Conservation (phyloP, 2,888 invertebrate genomes). For the Malachius bipustulatus region DNA sequence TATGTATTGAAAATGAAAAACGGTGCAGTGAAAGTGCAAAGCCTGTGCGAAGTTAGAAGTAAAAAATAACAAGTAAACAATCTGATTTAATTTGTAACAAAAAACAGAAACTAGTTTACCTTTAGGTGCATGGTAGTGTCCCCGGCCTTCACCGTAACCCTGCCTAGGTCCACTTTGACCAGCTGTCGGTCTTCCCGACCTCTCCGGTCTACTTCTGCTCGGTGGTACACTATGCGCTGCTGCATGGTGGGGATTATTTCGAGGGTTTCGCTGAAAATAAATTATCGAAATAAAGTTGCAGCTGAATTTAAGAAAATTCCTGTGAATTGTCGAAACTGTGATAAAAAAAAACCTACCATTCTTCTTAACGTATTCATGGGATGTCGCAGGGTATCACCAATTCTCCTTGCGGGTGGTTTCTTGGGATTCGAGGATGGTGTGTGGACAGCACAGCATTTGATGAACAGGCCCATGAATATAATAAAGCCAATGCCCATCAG, state of each 20-base stretch:
- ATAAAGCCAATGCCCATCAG: constrained; percentile 84
- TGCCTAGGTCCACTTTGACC: constrained; percentile 49
- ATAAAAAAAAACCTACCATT: constrained; percentile 56
- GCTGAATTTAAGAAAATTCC: too few species aligned
- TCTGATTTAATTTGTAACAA: not conserved
- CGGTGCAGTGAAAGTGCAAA: too few species aligned
- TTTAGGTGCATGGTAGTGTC: constrained; percentile 62
- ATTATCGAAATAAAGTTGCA: not conserved
- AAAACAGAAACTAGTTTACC: constrained; percentile 35
- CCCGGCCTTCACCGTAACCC: constrained; percentile 59
- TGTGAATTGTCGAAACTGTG: too few species aligned
- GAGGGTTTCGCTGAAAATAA: constrained; percentile 37
- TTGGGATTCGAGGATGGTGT: constrained; percentile 99
- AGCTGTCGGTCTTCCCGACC: constrained; percentile 35
- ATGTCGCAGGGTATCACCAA: constrained; percentile 81
- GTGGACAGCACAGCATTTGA: constrained; percentile 99
- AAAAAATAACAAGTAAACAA: too few species aligned
- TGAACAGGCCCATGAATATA: constrained; percentile 94
- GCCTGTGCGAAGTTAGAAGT: too few species aligned
- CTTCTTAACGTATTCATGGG: constrained; percentile 85
- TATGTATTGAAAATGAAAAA: too few species aligned
- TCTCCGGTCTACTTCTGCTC: constrained; percentile 30
- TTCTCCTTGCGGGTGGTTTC: constrained; percentile 84
- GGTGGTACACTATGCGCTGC: constrained; percentile 27
- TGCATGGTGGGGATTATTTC: constrained; percentile 33